Evolutionary conservation across 2,113 vertebrate genomes (phyloP), one percentile per base, ranked within the genome.

Genomic region (Triplophysa tibetana): DNA sequence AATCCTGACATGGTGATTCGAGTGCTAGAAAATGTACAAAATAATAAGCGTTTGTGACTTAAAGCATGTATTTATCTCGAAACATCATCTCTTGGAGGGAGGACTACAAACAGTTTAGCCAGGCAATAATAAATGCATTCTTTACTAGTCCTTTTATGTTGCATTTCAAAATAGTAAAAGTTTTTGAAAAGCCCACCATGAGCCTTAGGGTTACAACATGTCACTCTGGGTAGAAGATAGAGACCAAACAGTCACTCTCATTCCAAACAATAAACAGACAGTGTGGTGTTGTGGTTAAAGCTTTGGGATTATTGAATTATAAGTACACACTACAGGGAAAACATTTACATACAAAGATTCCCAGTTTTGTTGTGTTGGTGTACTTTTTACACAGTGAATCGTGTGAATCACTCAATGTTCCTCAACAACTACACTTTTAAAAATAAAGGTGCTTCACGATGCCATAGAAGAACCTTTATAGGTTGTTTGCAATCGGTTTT

Each of bases 101-200:
- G 63, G 50, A 29, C 78, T 77, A 64, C 62, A 50, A 76, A 79
- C 64, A 67, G 10, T 82, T 82, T 85, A 63, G 38, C 33, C 62
- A 65, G 50, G 58, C 80, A 64, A 69, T 77, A 85, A 85, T 54
- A 70, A 19, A 73, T 78, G 78, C 24, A 75, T 80, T 85, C 56
- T 77, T 70, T 21, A 17, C 68, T 66, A 29, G 43, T 73, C 60
- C 74, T 82, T 79, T 73, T 70, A 80, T 70, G 52, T 69, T 75
- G 52, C 56, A 52, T 73, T 64, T 23, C 8, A 58, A 68, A 75
- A 75, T 50, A 66, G 58, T 80, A 26, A 77, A 45, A 56, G 80
- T 41, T 68, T 52, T 65, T 54, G 12, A 67, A 63, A 81, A 63
- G 54, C 45, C 24, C 29, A 29, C 24, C 62, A 66, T 54, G 45